Evolutionary conservation across 2,888 invertebrate genomes (phyloP).

Genomic region (Gibbula magus): DNA sequence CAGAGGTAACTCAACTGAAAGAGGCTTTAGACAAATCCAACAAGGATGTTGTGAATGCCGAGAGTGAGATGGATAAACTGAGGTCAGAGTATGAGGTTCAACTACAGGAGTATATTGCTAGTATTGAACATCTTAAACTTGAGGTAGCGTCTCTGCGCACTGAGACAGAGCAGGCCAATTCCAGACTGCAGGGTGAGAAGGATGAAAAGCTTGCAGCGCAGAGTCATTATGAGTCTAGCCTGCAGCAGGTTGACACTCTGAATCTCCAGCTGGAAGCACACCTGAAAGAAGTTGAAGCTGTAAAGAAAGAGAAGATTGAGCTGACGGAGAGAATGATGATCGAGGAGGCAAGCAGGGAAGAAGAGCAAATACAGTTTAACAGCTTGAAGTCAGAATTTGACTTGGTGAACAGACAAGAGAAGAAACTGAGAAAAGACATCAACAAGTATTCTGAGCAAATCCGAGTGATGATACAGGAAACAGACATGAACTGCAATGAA

Average conservation of each 20-base stretch:
- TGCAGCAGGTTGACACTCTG: neutral
- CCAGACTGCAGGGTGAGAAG: neutral
- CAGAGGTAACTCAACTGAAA: neutral
- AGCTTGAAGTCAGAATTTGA: neutral
- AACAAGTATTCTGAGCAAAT: neutral
- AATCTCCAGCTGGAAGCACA: neutral
- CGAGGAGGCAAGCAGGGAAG: neutral
- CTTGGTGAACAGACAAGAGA: neutral
- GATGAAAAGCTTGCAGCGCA: neutral
- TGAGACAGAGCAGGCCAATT: neutral
- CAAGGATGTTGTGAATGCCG: neutral
- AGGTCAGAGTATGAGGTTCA: neutral
- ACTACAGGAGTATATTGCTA: neutral
- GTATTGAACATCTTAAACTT: neutral
- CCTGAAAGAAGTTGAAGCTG: conserved; percentile 30
- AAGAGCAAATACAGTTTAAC: neutral
- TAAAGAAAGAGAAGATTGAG: neutral
- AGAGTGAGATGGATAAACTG: neutral
- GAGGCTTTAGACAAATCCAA: neutral
- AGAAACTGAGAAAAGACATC: neutral
- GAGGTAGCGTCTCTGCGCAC: neutral
- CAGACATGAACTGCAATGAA: neutral
- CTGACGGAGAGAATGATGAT: neutral
- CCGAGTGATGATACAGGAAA: neutral
- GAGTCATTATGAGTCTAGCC: neutral